These are phyloP conservation scores for Chamaetylas fuelleborni DNA, from an alignment of 2,113 vertebrate species.

Conservation along the genomic window DNA sequence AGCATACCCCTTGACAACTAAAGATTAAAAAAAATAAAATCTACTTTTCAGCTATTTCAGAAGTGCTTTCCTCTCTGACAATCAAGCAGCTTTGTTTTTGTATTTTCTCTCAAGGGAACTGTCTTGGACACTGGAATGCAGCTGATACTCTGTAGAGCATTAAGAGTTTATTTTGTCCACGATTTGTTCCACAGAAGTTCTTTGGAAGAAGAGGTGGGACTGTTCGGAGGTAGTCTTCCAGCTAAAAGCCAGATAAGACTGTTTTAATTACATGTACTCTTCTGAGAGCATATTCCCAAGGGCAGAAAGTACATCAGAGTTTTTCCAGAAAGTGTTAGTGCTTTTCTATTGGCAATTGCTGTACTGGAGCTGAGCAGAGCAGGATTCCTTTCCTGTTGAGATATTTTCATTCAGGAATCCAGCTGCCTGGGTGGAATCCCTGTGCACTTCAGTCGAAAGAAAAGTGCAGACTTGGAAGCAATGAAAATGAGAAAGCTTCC, in stretches of 20 bases:
- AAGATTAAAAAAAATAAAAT: background rate
- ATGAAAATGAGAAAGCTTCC: background rate
- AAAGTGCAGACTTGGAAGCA: background rate
- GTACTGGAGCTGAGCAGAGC: background rate
- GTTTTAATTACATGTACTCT: background rate
- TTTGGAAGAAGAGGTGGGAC: slow-evolving; percentile 26
- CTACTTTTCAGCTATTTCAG: background rate
- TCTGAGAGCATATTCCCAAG: background rate
- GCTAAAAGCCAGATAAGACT: background rate
- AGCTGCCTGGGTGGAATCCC: background rate
- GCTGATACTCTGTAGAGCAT: background rate
- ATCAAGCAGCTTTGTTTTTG: background rate
- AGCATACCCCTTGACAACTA: background rate
- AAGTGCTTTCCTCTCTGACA: slow-evolving; percentile 4
- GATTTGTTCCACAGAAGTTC: background rate
- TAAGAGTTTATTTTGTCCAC: background rate
- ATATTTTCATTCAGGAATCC: background rate
- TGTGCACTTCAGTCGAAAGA: background rate
- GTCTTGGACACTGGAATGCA: slow-evolving; percentile 12
- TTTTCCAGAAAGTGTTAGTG: background rate
- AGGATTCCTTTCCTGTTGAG: background rate
- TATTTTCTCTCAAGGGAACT: background rate
- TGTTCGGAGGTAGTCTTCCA: background rate
- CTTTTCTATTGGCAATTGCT: background rate
- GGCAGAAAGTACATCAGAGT: background rate